A percentile compares a stretch with the other conserved stretches of the same genome.
Conservation (phyloP, 2,113 vertebrate genomes). For the Larimichthys polyactis region DNA sequence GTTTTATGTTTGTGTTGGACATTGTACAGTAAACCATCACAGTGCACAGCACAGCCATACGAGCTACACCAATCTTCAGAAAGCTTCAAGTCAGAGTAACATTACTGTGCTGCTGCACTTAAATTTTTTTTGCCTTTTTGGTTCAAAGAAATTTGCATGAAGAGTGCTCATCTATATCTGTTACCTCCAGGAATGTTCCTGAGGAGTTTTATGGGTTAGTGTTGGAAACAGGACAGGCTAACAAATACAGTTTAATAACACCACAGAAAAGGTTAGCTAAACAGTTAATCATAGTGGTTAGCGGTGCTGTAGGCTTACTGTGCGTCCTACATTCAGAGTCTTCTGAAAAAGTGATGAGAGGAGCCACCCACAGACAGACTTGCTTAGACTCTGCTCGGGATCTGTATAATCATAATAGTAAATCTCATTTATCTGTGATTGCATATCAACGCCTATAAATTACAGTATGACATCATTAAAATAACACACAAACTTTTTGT, state of each 20-base stretch:
- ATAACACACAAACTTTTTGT: neutral
- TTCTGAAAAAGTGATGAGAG: constrained; percentile 23
- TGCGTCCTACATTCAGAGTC: constrained; percentile 10
- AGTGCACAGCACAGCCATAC: constrained; percentile 11
- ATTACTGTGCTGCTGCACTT: neutral
- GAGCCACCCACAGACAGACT: constrained; percentile 27
- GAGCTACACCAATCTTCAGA: constrained; percentile 32
- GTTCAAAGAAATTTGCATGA: neutral
- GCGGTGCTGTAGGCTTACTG: neutral
- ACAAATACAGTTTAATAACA: constrained; percentile 22
- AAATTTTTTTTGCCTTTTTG: neutral
- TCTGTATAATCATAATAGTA: neutral
- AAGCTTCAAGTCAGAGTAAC: neutral
- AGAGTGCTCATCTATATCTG: neutral
- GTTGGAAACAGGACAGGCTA: constrained; percentile 32
- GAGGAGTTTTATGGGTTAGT: constrained; percentile 2
- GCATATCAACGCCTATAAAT: constrained; percentile 10
- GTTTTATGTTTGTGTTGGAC: constrained; percentile 62
- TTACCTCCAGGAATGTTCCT: neutral
- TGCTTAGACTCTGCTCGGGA: neutral
- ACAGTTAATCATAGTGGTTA: constrained; percentile 30
- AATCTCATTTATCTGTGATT: neutral
- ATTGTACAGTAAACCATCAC: constrained; percentile 14
- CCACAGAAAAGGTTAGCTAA: constrained; percentile 7
- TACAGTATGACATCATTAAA: neutral